Base-by-base conservation (phyloP, 2,797 vertebrate genomes). In the Lindbergichthys nudifrons region DNA sequence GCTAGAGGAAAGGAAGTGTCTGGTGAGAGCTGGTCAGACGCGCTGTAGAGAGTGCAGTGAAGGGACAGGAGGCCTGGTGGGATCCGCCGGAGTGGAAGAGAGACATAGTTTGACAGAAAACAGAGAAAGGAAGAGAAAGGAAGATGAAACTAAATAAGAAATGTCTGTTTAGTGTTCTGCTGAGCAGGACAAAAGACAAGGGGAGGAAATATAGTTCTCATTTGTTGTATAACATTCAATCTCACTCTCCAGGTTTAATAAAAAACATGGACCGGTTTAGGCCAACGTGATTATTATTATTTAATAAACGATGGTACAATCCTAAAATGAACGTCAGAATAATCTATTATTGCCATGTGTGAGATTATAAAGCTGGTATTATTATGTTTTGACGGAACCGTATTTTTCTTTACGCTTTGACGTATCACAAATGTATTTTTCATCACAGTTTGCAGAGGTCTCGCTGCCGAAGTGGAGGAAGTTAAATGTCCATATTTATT, bases 21-120 rank as follows among this genome's bases (percentile, higher is more conserved):
- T 74, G 73, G 73, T 86, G 70, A 85, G 81, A 89, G 85, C 79
- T 80, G 70, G 83, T 82, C 80, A 82, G 71, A 83, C 79, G 79
- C 75, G 83, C 76, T 82, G 71, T 70, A 39, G 82, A 75, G 85
- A 90, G 86, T 90, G 91, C 74, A 70, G 82, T 75, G 78, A n/a
- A 65, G 77, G 76, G 80, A 87, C 79, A 70, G 48, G 63, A 77
- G 76, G 80, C 70, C 83, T 88, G 74, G 83, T 89, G 92, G 91
- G 87, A 91, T 60, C 63, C 85, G 71, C 60, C 75, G 87, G 84
- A 89, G 85, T 87, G 69, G 73, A 86, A 70, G 71, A 84, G 66
- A 81, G 45, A 54, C 36, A 73, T n/a, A 68, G 68, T 70, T 76
- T 77, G 75, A 82, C 32, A 78, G 57, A 67, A 83, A 80, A 70